Base-by-base conservation (phyloP, 2,888 invertebrate genomes). In the Neocrepidodera transversa region DNA sequence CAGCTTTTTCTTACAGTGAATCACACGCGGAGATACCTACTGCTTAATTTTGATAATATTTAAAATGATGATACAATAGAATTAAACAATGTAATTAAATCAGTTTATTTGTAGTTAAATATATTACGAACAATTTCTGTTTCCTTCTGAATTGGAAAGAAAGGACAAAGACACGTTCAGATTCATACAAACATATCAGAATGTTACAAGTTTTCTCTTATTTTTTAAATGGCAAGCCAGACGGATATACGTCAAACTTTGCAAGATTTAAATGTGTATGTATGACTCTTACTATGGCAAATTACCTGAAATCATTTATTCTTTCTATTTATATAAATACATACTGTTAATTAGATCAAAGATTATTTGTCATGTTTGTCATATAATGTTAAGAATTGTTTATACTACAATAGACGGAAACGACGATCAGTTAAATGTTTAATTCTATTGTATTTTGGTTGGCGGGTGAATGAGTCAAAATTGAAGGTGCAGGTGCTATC, bases 1-100 rank as follows among this genome's bases (percentile, higher is more conserved):
- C 66, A 66, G 63, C 58, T 58, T 62, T 59, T 62, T 60, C 60
- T 60, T 58, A 54, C 53, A 58, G 55, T 58, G 63, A 60, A 63
- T 60, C 60, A 60, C 60, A 53, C 54, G 57, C 58, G 58, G 62
- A 62, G 54, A 62, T 52, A 60, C 53, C 59, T 59, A 54, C 54
- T 60, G 54, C 49, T 55, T 55, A 51, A 60, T 55, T 60, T 60
- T 60, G 54, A 54, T 58, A 59, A 50, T 45, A 45, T 58, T 53
- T 47, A 38, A 58, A 52, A 52, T 36, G 55, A 38, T 58, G 53
- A 53, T 47, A 53, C 48, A 48, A 53, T 48, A 53, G 58, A 53
- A 58, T 52, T 52, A 52, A 55, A 49, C 52, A 58, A 43, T 47
- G 35, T 36, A 14, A 45, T 20, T 47, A 42, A 20, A 45, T 14